A percentile compares a stretch with the other conserved stretches of the same genome.
Conservation (phyloP, 2,888 invertebrate species). For the Lasioglossum morio region DNA sequence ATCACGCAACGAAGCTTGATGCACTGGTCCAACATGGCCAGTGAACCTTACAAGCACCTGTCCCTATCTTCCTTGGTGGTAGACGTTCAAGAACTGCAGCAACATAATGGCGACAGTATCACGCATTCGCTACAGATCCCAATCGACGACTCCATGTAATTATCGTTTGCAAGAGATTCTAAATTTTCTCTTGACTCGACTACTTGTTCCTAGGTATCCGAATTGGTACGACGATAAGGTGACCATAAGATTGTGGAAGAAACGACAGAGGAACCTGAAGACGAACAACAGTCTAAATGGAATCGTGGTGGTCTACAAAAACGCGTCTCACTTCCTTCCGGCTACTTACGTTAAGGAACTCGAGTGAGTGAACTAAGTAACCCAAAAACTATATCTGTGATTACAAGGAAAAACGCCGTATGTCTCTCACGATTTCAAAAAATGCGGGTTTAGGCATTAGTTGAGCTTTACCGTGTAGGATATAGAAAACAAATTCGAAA, state of each 20-base stretch:
- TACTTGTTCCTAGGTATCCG: slow-evolving; percentile 80
- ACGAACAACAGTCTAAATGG: slow-evolving; percentile 77
- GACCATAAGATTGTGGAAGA: slow-evolving; percentile 80
- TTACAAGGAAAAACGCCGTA: no score
- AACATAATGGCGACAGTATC: slow-evolving; percentile 74
- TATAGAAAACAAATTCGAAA: no score
- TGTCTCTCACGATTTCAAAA: no score
- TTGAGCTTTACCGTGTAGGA: no score
- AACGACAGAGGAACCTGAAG: slow-evolving; percentile 67
- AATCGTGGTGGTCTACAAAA: slow-evolving; percentile 88
- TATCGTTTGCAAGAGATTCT: background rate
- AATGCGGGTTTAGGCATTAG: no score
- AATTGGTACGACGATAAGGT: slow-evolving; percentile 84
- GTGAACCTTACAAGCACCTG: slow-evolving; percentile 78
- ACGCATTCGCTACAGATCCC: slow-evolving; percentile 81
- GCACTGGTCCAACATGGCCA: slow-evolving; percentile 81
- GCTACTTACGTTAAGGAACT: slow-evolving; percentile 87
- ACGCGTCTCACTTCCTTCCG: slow-evolving; percentile 88
- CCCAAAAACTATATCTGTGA: no score
- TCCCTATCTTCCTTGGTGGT: slow-evolving; percentile 80
- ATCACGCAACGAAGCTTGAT: slow-evolving; percentile 82
- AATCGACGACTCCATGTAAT: slow-evolving; percentile 77
- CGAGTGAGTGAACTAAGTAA: slow-evolving; percentile 85
- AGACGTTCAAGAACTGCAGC: slow-evolving; percentile 80
- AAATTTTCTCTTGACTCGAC: background rate